Percentiles rank a stretch among this genome's conserved stretches.
Conservation (phyloP, 2,888 invertebrate species). For the Apotomis betuletana region DNA sequence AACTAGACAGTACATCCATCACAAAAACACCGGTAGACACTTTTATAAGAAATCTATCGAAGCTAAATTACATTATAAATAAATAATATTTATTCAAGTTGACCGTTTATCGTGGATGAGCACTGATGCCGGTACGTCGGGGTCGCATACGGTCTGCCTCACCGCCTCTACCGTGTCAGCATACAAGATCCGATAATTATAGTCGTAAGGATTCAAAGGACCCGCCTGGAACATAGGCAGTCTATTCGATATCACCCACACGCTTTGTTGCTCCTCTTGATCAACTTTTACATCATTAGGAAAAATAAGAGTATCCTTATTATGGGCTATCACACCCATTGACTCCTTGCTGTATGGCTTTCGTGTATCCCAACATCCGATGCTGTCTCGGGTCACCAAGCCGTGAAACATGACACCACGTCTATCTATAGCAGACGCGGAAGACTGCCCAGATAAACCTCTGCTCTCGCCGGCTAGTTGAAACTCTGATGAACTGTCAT, state of each 20-base stretch:
- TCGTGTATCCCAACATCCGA: conserved; percentile 91
- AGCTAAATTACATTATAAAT: background rate
- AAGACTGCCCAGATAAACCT: conserved; percentile 86
- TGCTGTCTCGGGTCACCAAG: conserved; percentile 88
- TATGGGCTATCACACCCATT: conserved; percentile 85
- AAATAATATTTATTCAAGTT: background rate
- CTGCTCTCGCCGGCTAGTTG: conserved; percentile 78
- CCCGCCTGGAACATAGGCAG: conserved; percentile 89
- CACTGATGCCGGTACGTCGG: conserved; percentile 58
- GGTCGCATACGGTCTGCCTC: conserved; percentile 88
- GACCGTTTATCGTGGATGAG: background rate
- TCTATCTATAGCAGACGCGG: conserved; percentile 88
- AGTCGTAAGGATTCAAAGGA: conserved; percentile 84
- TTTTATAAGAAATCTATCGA: too few relatives aligned
- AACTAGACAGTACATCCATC: too few relatives aligned
- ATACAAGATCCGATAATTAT: conserved; percentile 89
- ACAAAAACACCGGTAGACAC: too few relatives aligned
- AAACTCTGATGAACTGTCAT: conserved; percentile 65
- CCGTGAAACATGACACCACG: conserved; percentile 91
- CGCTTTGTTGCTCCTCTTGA: conserved; percentile 85
- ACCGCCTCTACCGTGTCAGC: conserved; percentile 86
- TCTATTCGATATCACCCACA: conserved; percentile 91
- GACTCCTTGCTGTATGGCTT: conserved; percentile 87
- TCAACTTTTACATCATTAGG: conserved; percentile 93
- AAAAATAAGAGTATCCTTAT: conserved; percentile 87